A percentile compares a stretch with the other conserved stretches of the same genome.
Conservation (phyloP, 2,113 vertebrate genomes). For the Poicephalus gulielmi region DNA sequence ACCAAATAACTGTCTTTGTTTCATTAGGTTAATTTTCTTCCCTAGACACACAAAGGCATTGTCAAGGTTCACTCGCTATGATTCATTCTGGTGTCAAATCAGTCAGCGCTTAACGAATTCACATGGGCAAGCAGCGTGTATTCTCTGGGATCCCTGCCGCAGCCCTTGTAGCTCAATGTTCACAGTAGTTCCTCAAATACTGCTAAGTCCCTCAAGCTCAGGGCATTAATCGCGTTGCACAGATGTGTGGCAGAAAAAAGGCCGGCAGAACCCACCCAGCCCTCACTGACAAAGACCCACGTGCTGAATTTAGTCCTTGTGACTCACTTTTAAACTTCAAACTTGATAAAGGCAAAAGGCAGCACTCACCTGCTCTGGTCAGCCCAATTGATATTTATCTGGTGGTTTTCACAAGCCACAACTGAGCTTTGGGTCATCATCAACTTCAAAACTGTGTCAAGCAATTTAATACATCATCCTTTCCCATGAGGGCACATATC, state of each 20-base stretch:
- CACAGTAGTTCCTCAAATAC: neutral
- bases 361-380: neutral
- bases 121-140: neutral
- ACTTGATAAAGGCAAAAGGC: neutral
- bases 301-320: neutral
- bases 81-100: neutral
- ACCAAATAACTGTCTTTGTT: too few relatives aligned
- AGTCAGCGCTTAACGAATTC: neutral
- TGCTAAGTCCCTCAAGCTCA: neutral
- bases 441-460: neutral
- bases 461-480: neutral
- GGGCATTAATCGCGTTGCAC: rapidly evolving
- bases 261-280: neutral
- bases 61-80: too few relatives aligned
- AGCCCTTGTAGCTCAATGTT: neutral
- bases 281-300: neutral
- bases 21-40: too few relatives aligned
- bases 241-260: rapidly evolving
- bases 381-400: neutral
- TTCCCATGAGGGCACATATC: neutral
- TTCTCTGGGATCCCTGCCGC: neutral
- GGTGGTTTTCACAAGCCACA: neutral
- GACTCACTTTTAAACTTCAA: neutral
- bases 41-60: too few relatives aligned
- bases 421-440: neutral